A percentile compares a stretch with the other conserved stretches of the same genome.
These are phyloP conservation scores for Theonella swinhoei DNA, from an alignment of 37 sponge, comb jelly and placozoan species.

Conservation along the genomic window DNA sequence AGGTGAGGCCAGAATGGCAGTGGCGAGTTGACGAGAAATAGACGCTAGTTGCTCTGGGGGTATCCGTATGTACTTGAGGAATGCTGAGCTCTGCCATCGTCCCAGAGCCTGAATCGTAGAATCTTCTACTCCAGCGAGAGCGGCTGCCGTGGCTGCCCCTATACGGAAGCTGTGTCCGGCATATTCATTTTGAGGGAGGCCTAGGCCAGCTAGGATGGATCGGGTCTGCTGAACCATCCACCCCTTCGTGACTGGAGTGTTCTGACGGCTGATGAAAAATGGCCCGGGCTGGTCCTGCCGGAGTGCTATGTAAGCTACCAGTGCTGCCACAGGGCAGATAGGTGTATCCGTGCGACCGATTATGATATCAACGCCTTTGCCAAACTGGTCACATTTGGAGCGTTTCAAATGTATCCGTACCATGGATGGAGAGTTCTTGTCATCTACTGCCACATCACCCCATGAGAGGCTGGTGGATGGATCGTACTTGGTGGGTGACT, in stretches of 20 bases:
- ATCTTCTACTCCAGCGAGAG: too few species aligned
- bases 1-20: too few species aligned
- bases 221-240: not conserved
- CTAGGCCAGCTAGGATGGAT: not conserved
- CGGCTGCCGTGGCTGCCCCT: too few species aligned
- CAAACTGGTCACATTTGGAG: too few species aligned
- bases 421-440: not conserved
- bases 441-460: slow-evolving; percentile 6
- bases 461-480: not conserved
- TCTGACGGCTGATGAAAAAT: too few species aligned
- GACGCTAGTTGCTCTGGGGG: slow-evolving; percentile 17
- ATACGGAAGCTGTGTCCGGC: slow-evolving; percentile 45
- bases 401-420: too few species aligned
- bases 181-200: not conserved
- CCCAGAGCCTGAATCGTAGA: too few species aligned
- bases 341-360: not conserved
- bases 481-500: slow-evolving; percentile 6
- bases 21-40: too few species aligned
- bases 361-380: slow-evolving; percentile 1
- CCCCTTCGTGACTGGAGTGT: slow-evolving; percentile 7
- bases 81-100: slow-evolving; percentile 15
- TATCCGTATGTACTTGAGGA: slow-evolving; percentile 13
- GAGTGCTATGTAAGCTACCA: not conserved
- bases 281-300: not conserved
- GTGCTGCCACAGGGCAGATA: not conserved